phyloP scores from a whole-genome alignment of 1,140 invertebrate genomes.

The Drosophila ohnishii region DNA sequence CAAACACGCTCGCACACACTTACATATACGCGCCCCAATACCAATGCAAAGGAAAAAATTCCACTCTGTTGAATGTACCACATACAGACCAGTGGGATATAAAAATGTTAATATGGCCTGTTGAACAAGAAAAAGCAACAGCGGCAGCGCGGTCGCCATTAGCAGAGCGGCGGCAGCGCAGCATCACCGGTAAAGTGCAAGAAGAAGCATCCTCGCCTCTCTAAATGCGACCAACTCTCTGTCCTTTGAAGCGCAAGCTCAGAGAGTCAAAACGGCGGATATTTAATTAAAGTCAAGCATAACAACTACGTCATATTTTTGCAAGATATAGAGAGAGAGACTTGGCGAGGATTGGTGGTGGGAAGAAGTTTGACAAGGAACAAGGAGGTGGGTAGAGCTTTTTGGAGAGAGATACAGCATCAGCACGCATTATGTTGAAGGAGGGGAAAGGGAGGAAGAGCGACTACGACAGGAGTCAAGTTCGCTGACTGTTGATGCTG shows the following conservation, averaged over 20 bases:
- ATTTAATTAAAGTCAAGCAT: slow-evolving; percentile 39
- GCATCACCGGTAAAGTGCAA: slow-evolving; percentile 53
- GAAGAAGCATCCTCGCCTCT: slow-evolving; percentile 22
- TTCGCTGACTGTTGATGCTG: slow-evolving; percentile 52
- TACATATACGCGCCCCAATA: not conserved
- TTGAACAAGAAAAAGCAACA: slow-evolving; percentile 72
- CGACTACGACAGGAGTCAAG: slow-evolving; percentile 24
- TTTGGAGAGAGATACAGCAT: slow-evolving; percentile 9
- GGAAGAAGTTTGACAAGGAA: not conserved
- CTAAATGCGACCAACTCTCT: not conserved
- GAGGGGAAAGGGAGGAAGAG: not conserved
- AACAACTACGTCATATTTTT: slow-evolving; percentile 53
- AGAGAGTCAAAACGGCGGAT: slow-evolving; percentile 26
- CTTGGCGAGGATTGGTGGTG: not conserved
- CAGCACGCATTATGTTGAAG: not conserved
- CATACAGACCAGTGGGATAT: slow-evolving; percentile 34
- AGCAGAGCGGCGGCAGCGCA: slow-evolving; percentile 26
- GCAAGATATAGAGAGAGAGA: slow-evolving; percentile 1
- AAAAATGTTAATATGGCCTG: slow-evolving; percentile 73
- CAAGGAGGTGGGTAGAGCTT: slow-evolving; percentile 23
- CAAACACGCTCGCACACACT: not conserved
- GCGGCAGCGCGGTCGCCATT: slow-evolving; percentile 24
- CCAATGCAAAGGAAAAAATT: slow-evolving; percentile 45
- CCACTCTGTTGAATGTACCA: slow-evolving; percentile 67
- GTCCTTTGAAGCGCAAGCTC: slow-evolving; percentile 31